Percentiles rank a stretch among this genome's conserved stretches.
Evolutionary conservation across 1,140 invertebrate species (phyloP).

Genomic region (Hydropsyche tenuis): DNA sequence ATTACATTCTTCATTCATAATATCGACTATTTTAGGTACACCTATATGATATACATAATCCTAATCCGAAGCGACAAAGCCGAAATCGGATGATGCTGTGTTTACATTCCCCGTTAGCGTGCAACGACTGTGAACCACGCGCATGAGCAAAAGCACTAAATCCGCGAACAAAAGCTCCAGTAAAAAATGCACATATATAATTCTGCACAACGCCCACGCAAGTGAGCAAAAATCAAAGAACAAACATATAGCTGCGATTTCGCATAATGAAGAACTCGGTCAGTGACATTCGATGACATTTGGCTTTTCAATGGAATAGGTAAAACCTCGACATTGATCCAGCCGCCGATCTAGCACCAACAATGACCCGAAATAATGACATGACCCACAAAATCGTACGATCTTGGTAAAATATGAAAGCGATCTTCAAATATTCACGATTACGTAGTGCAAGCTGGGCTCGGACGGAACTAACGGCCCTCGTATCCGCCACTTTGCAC

Average conservation of each 20-base stretch:
- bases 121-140: neutral
- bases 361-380: conserved; percentile 18
- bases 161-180: neutral
- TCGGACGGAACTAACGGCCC: neutral
- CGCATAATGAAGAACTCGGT: no score
- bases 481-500: neutral
- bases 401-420: neutral
- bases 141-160: neutral
- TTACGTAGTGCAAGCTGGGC: neutral
- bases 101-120: conserved; percentile 3
- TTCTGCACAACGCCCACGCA: no score
- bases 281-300: neutral
- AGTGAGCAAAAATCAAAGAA: no score
- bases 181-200: neutral
- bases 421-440: conserved; percentile 27
- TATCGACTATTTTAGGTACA: no score
- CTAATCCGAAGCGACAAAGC: conserved; percentile 2
- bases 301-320: neutral
- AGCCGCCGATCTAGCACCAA: neutral
- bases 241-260: no score
- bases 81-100: conserved; percentile 18
- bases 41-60: no score
- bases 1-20: no score
- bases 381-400: neutral
- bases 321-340: neutral